Conservation (phyloP, 2,888 invertebrate genomes). For the Erebia aethiops region DNA sequence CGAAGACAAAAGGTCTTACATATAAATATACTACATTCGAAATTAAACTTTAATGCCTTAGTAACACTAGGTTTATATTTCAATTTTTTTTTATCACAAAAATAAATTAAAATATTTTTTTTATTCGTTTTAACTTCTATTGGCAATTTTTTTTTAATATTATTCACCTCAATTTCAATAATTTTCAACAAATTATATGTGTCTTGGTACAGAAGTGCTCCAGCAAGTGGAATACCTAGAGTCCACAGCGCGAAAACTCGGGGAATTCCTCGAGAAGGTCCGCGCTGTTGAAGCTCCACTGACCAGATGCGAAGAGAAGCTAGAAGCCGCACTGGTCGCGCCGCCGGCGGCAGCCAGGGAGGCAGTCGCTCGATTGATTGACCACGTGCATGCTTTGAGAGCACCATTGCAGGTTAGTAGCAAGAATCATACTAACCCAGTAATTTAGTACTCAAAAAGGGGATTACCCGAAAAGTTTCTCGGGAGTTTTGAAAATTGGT, state of each 20-base stretch:
- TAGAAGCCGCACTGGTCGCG: slow-evolving; percentile 83
- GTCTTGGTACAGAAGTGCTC: slow-evolving; percentile 81
- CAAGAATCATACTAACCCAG: too few relatives aligned
- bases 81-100: too few relatives aligned
- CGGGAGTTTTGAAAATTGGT: too few relatives aligned
- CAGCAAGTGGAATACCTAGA: slow-evolving; percentile 91
- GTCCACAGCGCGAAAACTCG: slow-evolving; percentile 90
- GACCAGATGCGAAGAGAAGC: slow-evolving; percentile 93
- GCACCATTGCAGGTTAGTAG: slow-evolving; percentile 85
- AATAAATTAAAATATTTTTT: too few relatives aligned
- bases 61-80: too few relatives aligned
- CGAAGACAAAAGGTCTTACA: too few relatives aligned
- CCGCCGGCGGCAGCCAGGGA: slow-evolving; percentile 91
- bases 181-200: background rate
- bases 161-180: background rate
- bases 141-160: too few relatives aligned
- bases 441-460: too few relatives aligned
- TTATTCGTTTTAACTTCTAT: too few relatives aligned
- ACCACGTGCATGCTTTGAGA: slow-evolving; percentile 90
- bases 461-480: too few relatives aligned
- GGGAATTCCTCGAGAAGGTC: slow-evolving; percentile 92
- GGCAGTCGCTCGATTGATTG: slow-evolving; percentile 91
- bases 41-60: too few relatives aligned
- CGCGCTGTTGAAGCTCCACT: slow-evolving; percentile 93
- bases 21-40: too few relatives aligned